These are phyloP conservation scores for Tyrannus savana DNA, from an alignment of 2,113 vertebrate genomes.

Conservation along the genomic window DNA sequence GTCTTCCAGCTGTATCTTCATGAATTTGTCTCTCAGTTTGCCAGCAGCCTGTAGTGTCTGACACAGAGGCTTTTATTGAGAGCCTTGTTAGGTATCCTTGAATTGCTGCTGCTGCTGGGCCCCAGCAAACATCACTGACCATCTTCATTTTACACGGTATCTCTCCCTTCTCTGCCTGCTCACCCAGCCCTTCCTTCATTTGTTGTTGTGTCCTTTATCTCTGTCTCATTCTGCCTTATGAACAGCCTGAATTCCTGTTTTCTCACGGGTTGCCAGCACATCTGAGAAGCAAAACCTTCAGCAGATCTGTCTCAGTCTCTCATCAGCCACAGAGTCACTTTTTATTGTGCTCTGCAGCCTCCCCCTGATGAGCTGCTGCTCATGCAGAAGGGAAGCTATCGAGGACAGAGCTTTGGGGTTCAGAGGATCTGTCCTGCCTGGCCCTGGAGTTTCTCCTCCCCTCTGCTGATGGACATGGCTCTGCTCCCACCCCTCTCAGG, in stretches of 20 bases:
- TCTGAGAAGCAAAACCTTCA: neutral
- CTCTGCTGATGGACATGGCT: rapidly evolving
- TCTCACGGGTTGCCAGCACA: neutral
- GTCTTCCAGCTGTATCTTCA: neutral
- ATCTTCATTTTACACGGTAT: neutral
- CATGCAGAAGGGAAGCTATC: neutral
- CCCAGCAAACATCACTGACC: neutral
- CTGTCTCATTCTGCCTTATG: neutral
- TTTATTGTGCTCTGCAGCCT: neutral
- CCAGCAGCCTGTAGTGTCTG: neutral
- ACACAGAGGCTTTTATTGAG: neutral
- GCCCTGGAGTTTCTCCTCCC: neutral
- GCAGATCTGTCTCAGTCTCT: neutral
- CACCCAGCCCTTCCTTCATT: neutral
- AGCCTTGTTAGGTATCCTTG: neutral
- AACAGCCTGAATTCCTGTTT: neutral
- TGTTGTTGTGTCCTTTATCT: neutral
- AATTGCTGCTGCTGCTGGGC: neutral
- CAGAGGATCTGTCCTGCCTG: neutral
- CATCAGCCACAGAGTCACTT: neutral
- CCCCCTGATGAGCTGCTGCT: neutral
- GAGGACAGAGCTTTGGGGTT: neutral
- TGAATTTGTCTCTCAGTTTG: conserved; percentile 4
- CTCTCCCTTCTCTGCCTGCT: neutral
- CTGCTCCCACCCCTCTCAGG: neutral